Base-by-base conservation (phyloP, 2,113 vertebrate species). In the Maccullochella peelii region DNA sequence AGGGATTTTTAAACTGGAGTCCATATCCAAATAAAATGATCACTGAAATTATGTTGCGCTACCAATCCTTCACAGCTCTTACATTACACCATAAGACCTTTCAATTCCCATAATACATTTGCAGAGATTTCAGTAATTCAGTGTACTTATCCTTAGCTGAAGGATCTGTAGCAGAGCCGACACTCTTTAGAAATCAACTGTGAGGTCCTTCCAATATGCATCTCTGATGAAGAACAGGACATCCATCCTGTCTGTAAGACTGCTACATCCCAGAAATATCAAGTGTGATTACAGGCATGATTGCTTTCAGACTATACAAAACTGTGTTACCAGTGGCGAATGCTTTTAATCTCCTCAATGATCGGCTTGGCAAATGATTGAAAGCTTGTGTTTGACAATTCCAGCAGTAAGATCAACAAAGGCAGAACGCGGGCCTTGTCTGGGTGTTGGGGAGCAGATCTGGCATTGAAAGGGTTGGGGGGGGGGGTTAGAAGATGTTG, bases 161-260 rank as follows among this genome's bases (percentile, higher is more conserved):
- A 67, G 50, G 75, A 79, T 85, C 50, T 69, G 58, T 59, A n/a
- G 30, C 62, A 88, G 63, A 88, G 61, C 69, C 15, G 40, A 40
- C n/a, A 69, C 47, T 52, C 65, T 69, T 63, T n/a, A 27, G 40
- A 67, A 55, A 63, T 72, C n/a, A 72, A 74, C 70, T 69, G 78
- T 77, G 84, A 82, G 66, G 66, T 74, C 76, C 54, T 47, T 88
- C n/a, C 63, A 89, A 63, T 71, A 82, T 67, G 36, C 62, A 85
- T 66, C 79, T 76, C 70, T 74, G 72, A 92, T 69, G 62, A 76
- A 87, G 81, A 85, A 36, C 88, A 90, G 78, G 57, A 74, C 67
- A 63, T 61, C 57, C 42, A 84, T 80, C 82, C 80, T 87, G 55
- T 91, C 70, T 72, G 63, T 74, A 68, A 80, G 77, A 80, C 58